Evolutionary conservation across 2,113 vertebrate species (phyloP).

Genomic region (Corynorhinus townsendii): DNA sequence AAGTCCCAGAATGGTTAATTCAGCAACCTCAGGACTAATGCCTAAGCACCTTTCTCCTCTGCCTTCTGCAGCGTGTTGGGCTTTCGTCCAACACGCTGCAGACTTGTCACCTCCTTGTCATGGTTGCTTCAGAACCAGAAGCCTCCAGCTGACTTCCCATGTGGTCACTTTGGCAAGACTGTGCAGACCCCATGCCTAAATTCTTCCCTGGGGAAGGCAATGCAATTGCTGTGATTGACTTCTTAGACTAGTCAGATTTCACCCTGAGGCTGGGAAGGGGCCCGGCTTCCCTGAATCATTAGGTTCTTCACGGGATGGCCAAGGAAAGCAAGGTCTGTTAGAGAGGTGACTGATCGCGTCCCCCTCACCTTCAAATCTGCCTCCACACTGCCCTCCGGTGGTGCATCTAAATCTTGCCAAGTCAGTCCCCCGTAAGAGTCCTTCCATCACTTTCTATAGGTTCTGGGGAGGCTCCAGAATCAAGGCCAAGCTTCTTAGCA

Average conservation of each 20-base stretch:
- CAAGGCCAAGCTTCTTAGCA: neutral
- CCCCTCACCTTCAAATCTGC: neutral
- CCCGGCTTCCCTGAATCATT: neutral
- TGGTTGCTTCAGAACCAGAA: neutral
- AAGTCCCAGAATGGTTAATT: neutral
- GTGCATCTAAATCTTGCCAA: neutral
- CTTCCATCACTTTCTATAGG: neutral
- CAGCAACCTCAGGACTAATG: neutral
- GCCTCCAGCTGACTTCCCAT: neutral
- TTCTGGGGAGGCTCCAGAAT: neutral
- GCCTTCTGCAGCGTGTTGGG: neutral
- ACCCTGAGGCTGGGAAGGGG: neutral
- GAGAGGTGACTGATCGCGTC: neutral
- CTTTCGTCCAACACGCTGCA: slow-evolving; percentile 3
- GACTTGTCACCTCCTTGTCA: neutral
- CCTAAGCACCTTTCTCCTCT: neutral
- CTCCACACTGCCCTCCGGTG: slow-evolving; percentile 31
- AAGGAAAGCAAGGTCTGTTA: neutral
- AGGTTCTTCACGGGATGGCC: neutral
- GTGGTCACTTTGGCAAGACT: neutral
- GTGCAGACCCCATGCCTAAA: neutral
- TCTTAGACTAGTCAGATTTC: neutral
- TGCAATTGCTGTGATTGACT: neutral
- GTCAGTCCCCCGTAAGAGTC: neutral
- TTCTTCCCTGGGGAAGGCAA: neutral